Percentiles rank a stretch among this genome's conserved stretches.
phyloP scores from a whole-genome alignment of 2,888 invertebrate genomes.

The Saturnia japonica region DNA sequence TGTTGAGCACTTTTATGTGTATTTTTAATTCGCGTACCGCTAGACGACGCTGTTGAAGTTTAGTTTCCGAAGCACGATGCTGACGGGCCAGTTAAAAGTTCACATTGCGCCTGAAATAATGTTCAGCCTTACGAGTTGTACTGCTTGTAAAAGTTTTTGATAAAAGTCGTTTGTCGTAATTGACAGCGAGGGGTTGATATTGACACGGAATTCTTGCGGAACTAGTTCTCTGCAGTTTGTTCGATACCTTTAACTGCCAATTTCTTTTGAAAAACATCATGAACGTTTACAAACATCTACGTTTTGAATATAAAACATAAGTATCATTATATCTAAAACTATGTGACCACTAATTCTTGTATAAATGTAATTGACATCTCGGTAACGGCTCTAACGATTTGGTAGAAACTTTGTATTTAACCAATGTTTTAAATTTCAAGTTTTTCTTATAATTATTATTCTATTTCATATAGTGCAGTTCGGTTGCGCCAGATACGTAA shows the following conservation, averaged over 20 bases:
- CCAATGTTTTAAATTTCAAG: too few species aligned
- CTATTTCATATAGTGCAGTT: too few species aligned
- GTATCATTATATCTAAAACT: too few species aligned
- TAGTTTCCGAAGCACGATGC: slow-evolving; percentile 1
- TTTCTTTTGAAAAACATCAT: not conserved
- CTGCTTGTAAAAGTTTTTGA: not conserved
- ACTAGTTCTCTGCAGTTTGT: not conserved
- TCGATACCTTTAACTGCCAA: not conserved
- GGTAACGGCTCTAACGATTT: too few species aligned
- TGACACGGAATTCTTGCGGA: not conserved
- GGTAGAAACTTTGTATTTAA: too few species aligned
- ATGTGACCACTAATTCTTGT: too few species aligned
- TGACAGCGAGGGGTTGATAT: not conserved
- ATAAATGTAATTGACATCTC: too few species aligned
- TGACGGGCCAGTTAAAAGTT: not conserved
- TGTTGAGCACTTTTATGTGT: slow-evolving; percentile 49
- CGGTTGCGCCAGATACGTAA: too few species aligned
- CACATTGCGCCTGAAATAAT: not conserved
- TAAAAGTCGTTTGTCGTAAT: slow-evolving; percentile 2
- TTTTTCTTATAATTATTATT: too few species aligned
- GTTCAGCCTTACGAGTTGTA: not conserved
- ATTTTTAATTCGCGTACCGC: slow-evolving; percentile 9
- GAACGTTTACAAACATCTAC: not conserved
- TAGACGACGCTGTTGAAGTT: not conserved
- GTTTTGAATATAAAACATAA: not conserved